Conservation (phyloP, 2,888 invertebrate species). For the Thysanoteuthis rhombus region DNA sequence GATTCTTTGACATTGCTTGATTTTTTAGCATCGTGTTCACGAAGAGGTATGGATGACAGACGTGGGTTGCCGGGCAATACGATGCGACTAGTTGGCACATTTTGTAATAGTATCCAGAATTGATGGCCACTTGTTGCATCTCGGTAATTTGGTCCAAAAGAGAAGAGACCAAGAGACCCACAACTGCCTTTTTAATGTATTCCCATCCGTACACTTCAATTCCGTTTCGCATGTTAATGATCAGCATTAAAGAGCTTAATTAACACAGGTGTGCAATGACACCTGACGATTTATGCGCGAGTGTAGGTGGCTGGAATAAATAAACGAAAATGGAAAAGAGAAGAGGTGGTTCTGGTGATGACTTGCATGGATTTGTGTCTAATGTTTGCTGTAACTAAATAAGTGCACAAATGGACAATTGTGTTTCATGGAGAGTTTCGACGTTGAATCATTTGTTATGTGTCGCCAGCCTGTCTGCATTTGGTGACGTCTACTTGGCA, state of each 20-base stretch:
- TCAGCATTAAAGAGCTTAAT: not conserved
- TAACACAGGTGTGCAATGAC: not conserved
- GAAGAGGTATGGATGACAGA: not conserved
- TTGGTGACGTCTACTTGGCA: not conserved
- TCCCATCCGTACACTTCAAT: not conserved
- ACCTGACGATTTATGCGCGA: not conserved
- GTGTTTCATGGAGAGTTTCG: not conserved
- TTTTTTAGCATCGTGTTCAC: too few species aligned
- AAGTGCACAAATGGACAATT: not conserved
- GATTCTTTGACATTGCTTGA: not conserved
- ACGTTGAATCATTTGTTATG: not conserved
- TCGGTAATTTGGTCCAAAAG: not conserved
- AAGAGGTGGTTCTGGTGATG: not conserved
- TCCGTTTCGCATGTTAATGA: constrained; percentile 12
- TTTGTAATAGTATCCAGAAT: not conserved
- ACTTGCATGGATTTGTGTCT: not conserved
- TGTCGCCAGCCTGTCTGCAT: not conserved
- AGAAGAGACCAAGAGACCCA: not conserved
- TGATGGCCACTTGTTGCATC: not conserved
- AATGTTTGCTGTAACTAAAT: not conserved
- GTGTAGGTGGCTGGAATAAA: not conserved
- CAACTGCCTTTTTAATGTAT: not conserved
- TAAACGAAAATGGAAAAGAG: not conserved
- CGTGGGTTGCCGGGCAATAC: not conserved
- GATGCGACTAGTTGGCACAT: not conserved